Evolutionary conservation across 2,888 invertebrate genomes (phyloP).

Genomic region (Synanthedon vespiformis): DNA sequence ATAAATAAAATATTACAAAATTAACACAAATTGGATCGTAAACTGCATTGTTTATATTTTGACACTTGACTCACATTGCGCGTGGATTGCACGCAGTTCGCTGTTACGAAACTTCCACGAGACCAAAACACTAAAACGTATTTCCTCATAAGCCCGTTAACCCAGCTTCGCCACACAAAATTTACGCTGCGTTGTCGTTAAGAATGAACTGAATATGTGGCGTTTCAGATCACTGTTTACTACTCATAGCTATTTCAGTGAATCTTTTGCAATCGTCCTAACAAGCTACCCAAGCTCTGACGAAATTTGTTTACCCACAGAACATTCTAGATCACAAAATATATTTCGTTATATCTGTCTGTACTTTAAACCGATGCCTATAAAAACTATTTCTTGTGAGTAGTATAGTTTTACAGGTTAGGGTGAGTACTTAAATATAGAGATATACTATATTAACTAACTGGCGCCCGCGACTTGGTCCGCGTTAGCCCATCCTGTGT

Average conservation of each 20-base stretch:
- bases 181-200: constrained; percentile 18
- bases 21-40: neutral
- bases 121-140: constrained; percentile 35
- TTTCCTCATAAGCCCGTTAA: constrained; percentile 40
- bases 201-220: constrained; percentile 19
- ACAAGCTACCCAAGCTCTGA: constrained; percentile 7
- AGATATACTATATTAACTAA: too few species aligned
- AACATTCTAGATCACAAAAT: too few species aligned
- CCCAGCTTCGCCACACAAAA: constrained; percentile 24
- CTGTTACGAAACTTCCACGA: constrained; percentile 32
- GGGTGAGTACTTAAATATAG: too few species aligned
- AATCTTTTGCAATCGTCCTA: constrained; percentile 18
- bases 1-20: neutral
- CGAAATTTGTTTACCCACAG: neutral
- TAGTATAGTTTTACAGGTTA: too few species aligned
- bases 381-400: too few species aligned
- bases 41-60: constrained; percentile 24
- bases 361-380: too few species aligned
- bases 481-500: too few species aligned
- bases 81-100: constrained; percentile 15
- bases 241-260: constrained; percentile 22
- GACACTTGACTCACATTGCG: constrained; percentile 20
- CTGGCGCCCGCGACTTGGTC: too few species aligned
- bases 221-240: constrained; percentile 26
- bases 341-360: too few species aligned